Conservation (phyloP, 1,140 invertebrate species). For the Drosophila nasuta region DNA sequence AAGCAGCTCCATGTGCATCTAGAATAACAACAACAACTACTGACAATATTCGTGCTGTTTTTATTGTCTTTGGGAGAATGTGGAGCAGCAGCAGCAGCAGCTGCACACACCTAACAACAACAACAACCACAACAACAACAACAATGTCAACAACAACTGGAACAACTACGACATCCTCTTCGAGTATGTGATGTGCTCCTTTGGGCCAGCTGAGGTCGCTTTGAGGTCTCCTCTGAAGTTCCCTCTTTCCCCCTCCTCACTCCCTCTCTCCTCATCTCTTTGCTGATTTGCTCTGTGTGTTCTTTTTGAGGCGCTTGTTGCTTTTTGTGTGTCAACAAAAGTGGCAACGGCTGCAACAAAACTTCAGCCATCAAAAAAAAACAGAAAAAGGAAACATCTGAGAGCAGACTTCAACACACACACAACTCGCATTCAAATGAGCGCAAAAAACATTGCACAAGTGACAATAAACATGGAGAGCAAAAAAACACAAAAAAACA, state of each 20-base stretch:
- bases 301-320: slow-evolving; percentile 53
- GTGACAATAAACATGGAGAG: slow-evolving; percentile 66
- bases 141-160: slow-evolving; percentile 42
- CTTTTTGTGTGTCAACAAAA: slow-evolving; percentile 70
- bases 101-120: slow-evolving; percentile 54
- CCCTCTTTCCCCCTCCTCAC: slow-evolving; percentile 1
- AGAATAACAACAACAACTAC: slow-evolving; percentile 34
- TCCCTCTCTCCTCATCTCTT: not conserved
- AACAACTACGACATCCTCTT: slow-evolving; percentile 50
- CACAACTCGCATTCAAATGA: slow-evolving; percentile 12
- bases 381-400: slow-evolving; percentile 2
- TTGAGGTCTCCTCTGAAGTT: slow-evolving; percentile 10
- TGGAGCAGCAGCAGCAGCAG: slow-evolving; percentile 51
- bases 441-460: slow-evolving; percentile 36
- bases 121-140: slow-evolving; percentile 34
- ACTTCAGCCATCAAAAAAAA: slow-evolving; percentile 33
- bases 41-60: slow-evolving; percentile 36
- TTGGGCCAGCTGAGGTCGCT: slow-evolving; percentile 37
- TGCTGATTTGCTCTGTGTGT: slow-evolving; percentile 32
- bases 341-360: slow-evolving; percentile 34
- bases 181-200: slow-evolving; percentile 9
- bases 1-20: slow-evolving; percentile 19
- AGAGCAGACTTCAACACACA: slow-evolving; percentile 43
- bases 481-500: slow-evolving; percentile 43
- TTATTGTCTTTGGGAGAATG: slow-evolving; percentile 50